Conservation (phyloP, 2,113 vertebrate species). For the Anguilla rostrata region DNA sequence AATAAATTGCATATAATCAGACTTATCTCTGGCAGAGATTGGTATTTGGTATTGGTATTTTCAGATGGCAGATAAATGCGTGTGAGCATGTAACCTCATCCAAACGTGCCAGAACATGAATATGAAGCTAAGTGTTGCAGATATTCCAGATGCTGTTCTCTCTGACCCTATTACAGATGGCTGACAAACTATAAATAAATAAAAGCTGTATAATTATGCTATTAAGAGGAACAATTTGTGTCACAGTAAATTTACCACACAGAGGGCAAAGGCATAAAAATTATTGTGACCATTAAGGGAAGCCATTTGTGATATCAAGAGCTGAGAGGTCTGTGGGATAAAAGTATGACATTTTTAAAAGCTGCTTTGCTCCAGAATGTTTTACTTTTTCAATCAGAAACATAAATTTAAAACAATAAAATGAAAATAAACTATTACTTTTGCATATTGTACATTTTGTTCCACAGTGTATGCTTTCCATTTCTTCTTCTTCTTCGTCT, state of each 20-base stretch:
- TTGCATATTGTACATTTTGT: not conserved
- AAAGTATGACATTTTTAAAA: not conserved
- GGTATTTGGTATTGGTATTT: constrained; percentile 21
- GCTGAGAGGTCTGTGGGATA: not conserved
- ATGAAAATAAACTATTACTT: not conserved
- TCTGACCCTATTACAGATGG: constrained; percentile 17
- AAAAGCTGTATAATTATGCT: constrained; percentile 25
- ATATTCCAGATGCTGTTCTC: constrained; percentile 2
- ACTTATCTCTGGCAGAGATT: constrained; percentile 14
- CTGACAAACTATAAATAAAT: constrained; percentile 24
- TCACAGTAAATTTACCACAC: constrained; percentile 24
- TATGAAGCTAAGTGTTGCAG: not conserved
- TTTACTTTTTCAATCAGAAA: not conserved
- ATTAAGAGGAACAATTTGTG: constrained; percentile 7
- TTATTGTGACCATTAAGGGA: constrained; percentile 12
- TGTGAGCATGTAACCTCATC: not conserved
- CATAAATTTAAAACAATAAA: too few relatives aligned
- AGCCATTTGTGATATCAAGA: not conserved
- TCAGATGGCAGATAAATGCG: constrained; percentile 19
- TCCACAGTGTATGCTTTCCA: not conserved
- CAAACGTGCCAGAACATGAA: not conserved
- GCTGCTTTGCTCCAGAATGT: not conserved
- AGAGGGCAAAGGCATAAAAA: constrained; percentile 10
- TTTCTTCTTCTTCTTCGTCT: not conserved
- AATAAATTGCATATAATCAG: not conserved